Percentiles rank a stretch among this genome's conserved stretches.
Conservation (phyloP, 2,797 vertebrate species). For the Phylloscopus collybita region DNA sequence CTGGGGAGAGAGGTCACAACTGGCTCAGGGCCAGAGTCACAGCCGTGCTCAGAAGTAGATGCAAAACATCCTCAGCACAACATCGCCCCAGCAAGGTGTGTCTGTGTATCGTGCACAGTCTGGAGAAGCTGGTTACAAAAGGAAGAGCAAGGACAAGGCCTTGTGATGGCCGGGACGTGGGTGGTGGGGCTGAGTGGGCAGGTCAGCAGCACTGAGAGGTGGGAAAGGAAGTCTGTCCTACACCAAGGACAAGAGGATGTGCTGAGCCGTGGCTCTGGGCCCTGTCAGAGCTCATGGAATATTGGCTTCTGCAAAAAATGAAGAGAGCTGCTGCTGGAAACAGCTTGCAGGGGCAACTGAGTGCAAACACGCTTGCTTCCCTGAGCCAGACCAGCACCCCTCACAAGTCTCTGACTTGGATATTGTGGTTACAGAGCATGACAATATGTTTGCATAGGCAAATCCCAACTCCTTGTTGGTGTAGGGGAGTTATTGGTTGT, state of each 20-base stretch:
- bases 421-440: background rate
- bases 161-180: background rate
- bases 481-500: background rate
- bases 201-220: background rate
- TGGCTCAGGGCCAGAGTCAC: background rate
- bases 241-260: background rate
- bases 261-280: background rate
- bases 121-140: background rate
- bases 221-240: background rate
- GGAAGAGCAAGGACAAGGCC: background rate
- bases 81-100: background rate
- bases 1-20: background rate
- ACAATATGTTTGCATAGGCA: background rate
- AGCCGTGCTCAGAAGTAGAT: background rate
- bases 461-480: background rate
- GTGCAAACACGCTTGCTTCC: fast-evolving
- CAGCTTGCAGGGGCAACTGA: background rate
- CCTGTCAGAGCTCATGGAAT: background rate
- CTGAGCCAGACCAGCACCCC: background rate
- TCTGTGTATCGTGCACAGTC: fast-evolving
- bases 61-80: background rate
- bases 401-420: too few species aligned
- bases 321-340: background rate
- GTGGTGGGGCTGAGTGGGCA: background rate
- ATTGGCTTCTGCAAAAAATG: background rate